Percentiles rank a stretch among this genome's conserved stretches.
Evolutionary conservation across 2,797 vertebrate species (phyloP).

Genomic region (Nannoperca australis): DNA sequence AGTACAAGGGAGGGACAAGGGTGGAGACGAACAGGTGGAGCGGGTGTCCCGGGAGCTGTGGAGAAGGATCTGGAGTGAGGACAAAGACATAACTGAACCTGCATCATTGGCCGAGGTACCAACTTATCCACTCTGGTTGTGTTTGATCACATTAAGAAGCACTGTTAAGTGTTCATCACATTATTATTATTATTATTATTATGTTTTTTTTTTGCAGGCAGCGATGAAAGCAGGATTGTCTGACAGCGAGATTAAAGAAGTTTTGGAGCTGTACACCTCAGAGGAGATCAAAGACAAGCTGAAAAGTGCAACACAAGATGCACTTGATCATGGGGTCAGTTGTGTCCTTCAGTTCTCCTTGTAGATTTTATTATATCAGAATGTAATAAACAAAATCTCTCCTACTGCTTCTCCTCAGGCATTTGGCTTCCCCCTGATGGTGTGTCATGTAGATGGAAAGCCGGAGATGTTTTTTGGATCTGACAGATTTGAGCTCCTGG

Average conservation of each 20-base stretch:
- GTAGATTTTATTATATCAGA: neutral
- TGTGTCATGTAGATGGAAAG: constrained; percentile 87
- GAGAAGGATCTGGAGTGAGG: constrained; percentile 89
- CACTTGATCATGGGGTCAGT: constrained; percentile 88
- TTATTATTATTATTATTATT: neutral
- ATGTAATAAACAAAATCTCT: neutral
- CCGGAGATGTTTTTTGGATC: constrained; percentile 91
- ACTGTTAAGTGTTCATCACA: neutral
- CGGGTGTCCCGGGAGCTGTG: constrained; percentile 93
- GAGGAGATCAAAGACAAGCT: constrained; percentile 89
- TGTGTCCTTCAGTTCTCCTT: constrained; percentile 1
- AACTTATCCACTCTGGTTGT: neutral
- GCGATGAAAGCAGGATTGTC: constrained; percentile 89
- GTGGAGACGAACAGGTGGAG: constrained; percentile 82
- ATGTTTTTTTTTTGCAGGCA: constrained; percentile 78
- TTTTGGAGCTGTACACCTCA: constrained; percentile 79
- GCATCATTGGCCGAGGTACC: constrained; percentile 82
- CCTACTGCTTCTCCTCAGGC: constrained; percentile 76
- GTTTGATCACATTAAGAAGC: constrained; percentile 1
- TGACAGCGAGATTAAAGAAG: constrained; percentile 76
- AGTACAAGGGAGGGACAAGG: constrained; percentile 76
- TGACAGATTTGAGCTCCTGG: constrained; percentile 93
- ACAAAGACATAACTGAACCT: constrained; percentile 89
- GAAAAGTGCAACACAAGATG: constrained; percentile 85
- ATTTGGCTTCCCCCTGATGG: constrained; percentile 90